Evolutionary conservation across 2,888 invertebrate genomes (phyloP).

Genomic region (Acleris holmiana): DNA sequence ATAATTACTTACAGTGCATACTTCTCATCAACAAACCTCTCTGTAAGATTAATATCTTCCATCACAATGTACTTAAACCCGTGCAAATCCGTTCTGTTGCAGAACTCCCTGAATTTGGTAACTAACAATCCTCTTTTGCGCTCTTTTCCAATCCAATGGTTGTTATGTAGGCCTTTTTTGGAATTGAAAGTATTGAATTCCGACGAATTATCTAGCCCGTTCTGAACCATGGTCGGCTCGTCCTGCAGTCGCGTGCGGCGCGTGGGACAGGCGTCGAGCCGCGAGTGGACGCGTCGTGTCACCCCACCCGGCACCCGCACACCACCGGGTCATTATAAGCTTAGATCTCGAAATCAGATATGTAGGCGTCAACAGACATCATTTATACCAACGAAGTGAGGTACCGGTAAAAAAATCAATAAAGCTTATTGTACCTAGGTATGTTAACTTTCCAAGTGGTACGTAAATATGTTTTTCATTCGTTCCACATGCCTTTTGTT

Average conservation of each 20-base stretch:
- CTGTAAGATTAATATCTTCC: slow-evolving; percentile 78
- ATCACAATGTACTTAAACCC: slow-evolving; percentile 88
- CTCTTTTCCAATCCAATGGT: slow-evolving; percentile 41
- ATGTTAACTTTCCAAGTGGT: no score
- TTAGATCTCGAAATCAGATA: slow-evolving; percentile 54
- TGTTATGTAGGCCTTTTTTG: slow-evolving; percentile 26
- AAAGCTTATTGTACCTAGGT: no score
- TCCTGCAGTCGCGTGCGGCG: not conserved
- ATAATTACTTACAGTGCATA: not conserved
- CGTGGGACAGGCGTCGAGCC: slow-evolving; percentile 35
- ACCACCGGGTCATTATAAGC: slow-evolving; percentile 57
- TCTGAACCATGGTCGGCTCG: slow-evolving; percentile 40
- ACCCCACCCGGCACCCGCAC: slow-evolving; percentile 43
- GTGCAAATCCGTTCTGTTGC: slow-evolving; percentile 87
- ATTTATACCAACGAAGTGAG: not conserved
- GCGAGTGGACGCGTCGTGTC: slow-evolving; percentile 50
- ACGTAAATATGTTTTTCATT: no score
- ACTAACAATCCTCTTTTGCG: slow-evolving; percentile 48
- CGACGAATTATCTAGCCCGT: slow-evolving; percentile 38
- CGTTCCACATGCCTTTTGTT: no score
- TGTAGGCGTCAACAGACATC: slow-evolving; percentile 18
- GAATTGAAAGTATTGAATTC: slow-evolving; percentile 40
- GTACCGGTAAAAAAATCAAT: not conserved
- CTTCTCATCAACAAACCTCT: slow-evolving; percentile 75
- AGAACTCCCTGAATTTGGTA: slow-evolving; percentile 82